Conservation (phyloP, 1,140 invertebrate genomes). For the Drosophila ohnishii region DNA sequence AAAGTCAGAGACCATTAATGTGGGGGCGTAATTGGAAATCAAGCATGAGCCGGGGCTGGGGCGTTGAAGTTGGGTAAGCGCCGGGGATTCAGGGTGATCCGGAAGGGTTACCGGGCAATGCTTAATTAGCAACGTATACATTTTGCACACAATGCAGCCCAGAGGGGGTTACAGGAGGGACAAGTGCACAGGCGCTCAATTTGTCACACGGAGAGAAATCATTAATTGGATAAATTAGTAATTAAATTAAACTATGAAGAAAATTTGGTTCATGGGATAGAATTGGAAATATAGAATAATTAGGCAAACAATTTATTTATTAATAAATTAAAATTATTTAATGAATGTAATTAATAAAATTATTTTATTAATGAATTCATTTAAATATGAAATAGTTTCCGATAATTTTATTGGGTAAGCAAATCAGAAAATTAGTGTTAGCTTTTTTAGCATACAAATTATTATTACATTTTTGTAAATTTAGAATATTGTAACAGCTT, state of each 20-base stretch:
- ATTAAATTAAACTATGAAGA: not conserved
- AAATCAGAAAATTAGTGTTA: too few species aligned
- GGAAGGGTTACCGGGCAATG: constrained; percentile 55
- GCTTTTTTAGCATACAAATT: too few species aligned
- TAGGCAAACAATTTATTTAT: too few species aligned
- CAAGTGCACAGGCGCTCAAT: constrained; percentile 1
- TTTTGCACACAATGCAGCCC: constrained; percentile 75
- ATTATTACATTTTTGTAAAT: too few species aligned
- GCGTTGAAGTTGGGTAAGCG: not conserved
- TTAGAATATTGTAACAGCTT: too few species aligned
- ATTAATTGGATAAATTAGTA: not conserved
- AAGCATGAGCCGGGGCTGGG: constrained; percentile 32
- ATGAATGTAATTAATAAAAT: too few species aligned
- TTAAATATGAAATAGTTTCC: too few species aligned
- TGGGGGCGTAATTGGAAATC: constrained; percentile 79
- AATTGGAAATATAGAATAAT: too few species aligned
- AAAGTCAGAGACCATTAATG: constrained; percentile 71
- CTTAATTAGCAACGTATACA: constrained; percentile 80
- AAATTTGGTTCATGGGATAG: not conserved
- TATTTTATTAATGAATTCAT: too few species aligned
- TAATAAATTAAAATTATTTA: too few species aligned
- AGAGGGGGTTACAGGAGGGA: not conserved
- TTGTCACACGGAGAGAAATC: constrained; percentile 5
- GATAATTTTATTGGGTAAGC: too few species aligned
- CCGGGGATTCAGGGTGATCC: constrained; percentile 2